Conservation (phyloP, 2,888 invertebrate species). For the Drosophila multiciliata region DNA sequence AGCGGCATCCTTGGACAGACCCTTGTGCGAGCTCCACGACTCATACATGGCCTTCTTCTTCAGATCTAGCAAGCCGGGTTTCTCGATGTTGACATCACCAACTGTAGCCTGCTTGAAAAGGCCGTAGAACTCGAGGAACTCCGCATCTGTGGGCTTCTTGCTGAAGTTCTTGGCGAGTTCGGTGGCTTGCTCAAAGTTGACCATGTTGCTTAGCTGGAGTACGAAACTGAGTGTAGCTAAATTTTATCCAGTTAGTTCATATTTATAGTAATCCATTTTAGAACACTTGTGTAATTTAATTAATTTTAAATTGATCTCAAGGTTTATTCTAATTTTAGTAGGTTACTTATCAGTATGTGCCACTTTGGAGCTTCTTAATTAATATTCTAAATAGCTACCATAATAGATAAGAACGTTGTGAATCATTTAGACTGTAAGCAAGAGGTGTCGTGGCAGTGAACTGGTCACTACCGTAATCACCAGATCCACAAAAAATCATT, state of each 20-base stretch:
- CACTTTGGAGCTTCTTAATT: slow-evolving; percentile 41
- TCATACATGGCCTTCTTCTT: slow-evolving; percentile 97
- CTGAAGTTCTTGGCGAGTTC: slow-evolving; percentile 89
- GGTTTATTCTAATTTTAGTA: slow-evolving; percentile 14
- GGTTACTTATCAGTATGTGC: slow-evolving; percentile 8
- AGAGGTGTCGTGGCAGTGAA: slow-evolving; percentile 24
- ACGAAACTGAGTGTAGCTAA: slow-evolving; percentile 18
- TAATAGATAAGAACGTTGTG: slow-evolving; percentile 39
- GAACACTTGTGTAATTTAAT: slow-evolving; percentile 40
- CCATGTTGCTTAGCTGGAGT: slow-evolving; percentile 51
- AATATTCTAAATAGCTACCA: slow-evolving; percentile 37
- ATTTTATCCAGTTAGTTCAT: neutral
- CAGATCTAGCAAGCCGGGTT: slow-evolving; percentile 94
- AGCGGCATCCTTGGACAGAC: slow-evolving; percentile 90
- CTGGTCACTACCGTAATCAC: neutral
- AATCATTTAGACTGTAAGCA: slow-evolving; percentile 29
- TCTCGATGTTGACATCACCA: slow-evolving; percentile 92
- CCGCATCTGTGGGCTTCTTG: slow-evolving; percentile 90
- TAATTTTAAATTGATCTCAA: slow-evolving; percentile 43
- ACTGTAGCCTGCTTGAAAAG: slow-evolving; percentile 93
- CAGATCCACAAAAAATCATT: slow-evolving; percentile 8
- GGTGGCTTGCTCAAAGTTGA: slow-evolving; percentile 85
- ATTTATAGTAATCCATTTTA: slow-evolving; percentile 41
- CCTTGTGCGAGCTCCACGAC: slow-evolving; percentile 94
- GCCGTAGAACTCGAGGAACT: slow-evolving; percentile 92